Percentiles rank a stretch among this genome's conserved stretches.
Conservation (phyloP, 2,113 vertebrate species). For the Mastomys natalensis region DNA sequence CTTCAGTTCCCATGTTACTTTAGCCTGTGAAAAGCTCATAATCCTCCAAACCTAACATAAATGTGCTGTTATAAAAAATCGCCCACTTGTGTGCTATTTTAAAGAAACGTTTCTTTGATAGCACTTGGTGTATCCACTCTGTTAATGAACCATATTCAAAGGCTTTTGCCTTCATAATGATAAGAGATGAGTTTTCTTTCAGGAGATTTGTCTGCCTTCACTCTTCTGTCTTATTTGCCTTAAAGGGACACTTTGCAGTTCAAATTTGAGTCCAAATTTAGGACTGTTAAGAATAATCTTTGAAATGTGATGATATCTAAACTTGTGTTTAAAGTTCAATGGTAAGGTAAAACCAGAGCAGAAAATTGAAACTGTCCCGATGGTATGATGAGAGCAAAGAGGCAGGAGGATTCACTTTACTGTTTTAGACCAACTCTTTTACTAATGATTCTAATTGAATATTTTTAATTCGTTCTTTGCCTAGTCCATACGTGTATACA, state of each 20-base stretch:
- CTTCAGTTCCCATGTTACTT: constrained; percentile 79
- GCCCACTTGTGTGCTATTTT: constrained; percentile 81
- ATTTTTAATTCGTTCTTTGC: not conserved
- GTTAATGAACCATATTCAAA: constrained; percentile 77
- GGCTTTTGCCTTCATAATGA: constrained; percentile 71
- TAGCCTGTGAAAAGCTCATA: constrained; percentile 79
- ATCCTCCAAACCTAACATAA: constrained; percentile 82
- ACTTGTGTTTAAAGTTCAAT: constrained; percentile 63
- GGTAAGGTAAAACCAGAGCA: constrained; percentile 16
- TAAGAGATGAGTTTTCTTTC: constrained; percentile 73
- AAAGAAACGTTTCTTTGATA: constrained; percentile 75
- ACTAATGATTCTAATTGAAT: not conserved
- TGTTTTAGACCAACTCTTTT: constrained; percentile 43
- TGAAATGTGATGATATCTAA: constrained; percentile 52
- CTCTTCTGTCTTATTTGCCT: constrained; percentile 77
- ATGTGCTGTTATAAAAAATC: constrained; percentile 86
- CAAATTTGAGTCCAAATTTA: constrained; percentile 63
- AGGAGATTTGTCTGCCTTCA: constrained; percentile 75
- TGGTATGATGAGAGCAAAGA: constrained; percentile 40
- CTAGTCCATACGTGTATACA: too few species aligned
- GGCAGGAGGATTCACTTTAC: constrained; percentile 45
- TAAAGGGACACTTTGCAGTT: constrained; percentile 72
- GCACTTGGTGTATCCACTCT: constrained; percentile 74
- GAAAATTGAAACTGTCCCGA: constrained; percentile 38
- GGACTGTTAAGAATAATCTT: constrained; percentile 60